Base-by-base conservation (phyloP, 92 coral and sea anemone genomes). In the Parazoanthus darwini region DNA sequence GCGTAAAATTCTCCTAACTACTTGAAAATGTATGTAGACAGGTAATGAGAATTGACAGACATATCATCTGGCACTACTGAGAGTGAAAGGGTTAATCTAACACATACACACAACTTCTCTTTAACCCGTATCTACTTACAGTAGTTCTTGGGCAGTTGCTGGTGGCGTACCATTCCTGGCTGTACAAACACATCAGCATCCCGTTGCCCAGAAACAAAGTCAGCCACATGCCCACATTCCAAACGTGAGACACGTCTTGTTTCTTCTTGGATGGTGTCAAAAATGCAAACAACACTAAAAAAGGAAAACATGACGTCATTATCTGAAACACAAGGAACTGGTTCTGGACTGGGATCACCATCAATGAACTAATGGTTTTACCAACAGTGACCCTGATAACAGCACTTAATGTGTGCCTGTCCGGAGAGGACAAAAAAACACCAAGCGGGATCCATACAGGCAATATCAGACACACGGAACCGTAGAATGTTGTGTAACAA, bases 221-320 rank as follows among this genome's bases (percentile, higher is more conserved):
- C 77, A 97, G 82, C 99, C 99, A 97, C 98, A 97, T 95, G 11
- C 96, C 94, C 84, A 94, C 89, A 84, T 97, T 97, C 99, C 99
- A 97, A 1, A 42, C 91, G 72, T 93, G 95, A 15, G 99, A 97
- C 46, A 90, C 92, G 37, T 90, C 85, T 58, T 87, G 89, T 38
- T 89, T 94, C 80, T 93, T 92, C 76, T 89, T 91, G 18, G 86
- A 50, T 3, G 99, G 99, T 85, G 94, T 92, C 37, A 97, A 25
- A 82, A 95, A 95, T 67, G 93, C 94, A 85, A 97, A 95, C 66
- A 98, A 97, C 88, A 92, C 99, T 97, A 89, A 82, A 90, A 82
- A 29, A 36, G 37, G 75, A 10, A 88, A 63, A 35, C 22, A 46
- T 13, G 37, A 44, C 59, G 59, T 54, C 35, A 43, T 9, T 46